Evolutionary conservation across 2,888 invertebrate species (phyloP), one percentile per base, ranked within the genome.

Genomic region (Aporophyla lueneburgensis): DNA sequence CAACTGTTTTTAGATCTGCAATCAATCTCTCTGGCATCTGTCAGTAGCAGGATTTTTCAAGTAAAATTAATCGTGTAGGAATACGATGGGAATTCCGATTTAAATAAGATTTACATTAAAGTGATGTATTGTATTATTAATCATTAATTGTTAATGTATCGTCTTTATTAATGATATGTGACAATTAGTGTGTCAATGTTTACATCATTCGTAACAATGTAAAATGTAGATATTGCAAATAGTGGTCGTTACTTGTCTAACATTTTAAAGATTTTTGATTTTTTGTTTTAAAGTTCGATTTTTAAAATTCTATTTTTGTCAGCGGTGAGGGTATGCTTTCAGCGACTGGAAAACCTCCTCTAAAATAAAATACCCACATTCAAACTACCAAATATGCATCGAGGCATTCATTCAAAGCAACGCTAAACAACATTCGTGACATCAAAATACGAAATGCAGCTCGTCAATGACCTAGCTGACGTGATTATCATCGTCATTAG

Each of bases 11-110:
- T 69, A 85, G 73, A 76, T 86, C 24, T 84, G 59, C 63, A 71
- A 87, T 87, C 87, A 86, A 87, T 87, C 86, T 84, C 33, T 24
- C 59, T 70, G 72, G 72, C 81, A 75, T 83, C 83, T 87, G 84
- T 77, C 84, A 80, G 79, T 27, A 70, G 12, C 82, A 86, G 63
- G 53, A 71, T 75, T 73, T 74, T 76, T 68, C 61, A 70, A 81
- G 71, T 74, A 68, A 73, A 86, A 87, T 82, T 82, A 86, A 82
- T 86, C 74, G 49, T 56, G 56, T 56, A 62, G 14, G 54, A 74
- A 74, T 51, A 56, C 12, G 10, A 27, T 61, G 21, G 24, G 61
- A 24, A 62, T 73, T 70, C 56, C 9, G 27, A 59, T 74, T 79
- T 68, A 14, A 65, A 70, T 65, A 49, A 69, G 21, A 33, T 56